Conservation (phyloP, 2,113 vertebrate species). For the Lanius ludovicianus region DNA sequence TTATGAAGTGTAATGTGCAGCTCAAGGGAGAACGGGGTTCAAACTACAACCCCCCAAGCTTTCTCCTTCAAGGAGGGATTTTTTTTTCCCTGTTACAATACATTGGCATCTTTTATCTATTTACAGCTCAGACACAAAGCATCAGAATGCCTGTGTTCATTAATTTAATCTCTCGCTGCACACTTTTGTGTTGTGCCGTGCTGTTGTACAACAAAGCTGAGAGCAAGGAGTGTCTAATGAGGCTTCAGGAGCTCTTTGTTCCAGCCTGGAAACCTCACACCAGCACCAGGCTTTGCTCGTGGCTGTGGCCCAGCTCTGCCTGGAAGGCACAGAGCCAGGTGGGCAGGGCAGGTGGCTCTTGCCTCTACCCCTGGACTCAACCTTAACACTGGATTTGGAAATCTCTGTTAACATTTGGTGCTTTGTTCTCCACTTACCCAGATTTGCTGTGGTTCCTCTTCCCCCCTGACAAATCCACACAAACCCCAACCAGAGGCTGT, state of each 20-base stretch:
- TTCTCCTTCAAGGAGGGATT: background rate
- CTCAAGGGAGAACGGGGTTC: background rate
- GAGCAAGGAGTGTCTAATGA: background rate
- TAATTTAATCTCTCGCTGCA: background rate
- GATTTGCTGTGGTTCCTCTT: background rate
- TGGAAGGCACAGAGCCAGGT: background rate
- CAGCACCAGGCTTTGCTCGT: background rate
- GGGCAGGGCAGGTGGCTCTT: background rate
- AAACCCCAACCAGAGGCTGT: background rate
- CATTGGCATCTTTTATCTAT: background rate
- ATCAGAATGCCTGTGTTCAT: background rate
- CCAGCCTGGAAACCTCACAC: background rate
- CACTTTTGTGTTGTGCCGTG: background rate
- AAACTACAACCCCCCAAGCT: background rate
- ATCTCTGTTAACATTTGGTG: background rate
- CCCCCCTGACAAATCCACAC: background rate
- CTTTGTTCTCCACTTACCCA: background rate
- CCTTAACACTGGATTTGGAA: background rate
- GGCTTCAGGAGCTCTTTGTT: background rate
- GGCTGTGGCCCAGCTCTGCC: background rate
- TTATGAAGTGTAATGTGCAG: background rate
- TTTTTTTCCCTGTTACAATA: background rate
- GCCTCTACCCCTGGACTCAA: background rate
- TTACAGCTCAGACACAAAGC: background rate
- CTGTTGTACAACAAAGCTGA: background rate